Percentiles rank a stretch among this genome's conserved stretches.
phyloP scores from a whole-genome alignment of 2,888 invertebrate species.

The Tupiocoris notatus region DNA sequence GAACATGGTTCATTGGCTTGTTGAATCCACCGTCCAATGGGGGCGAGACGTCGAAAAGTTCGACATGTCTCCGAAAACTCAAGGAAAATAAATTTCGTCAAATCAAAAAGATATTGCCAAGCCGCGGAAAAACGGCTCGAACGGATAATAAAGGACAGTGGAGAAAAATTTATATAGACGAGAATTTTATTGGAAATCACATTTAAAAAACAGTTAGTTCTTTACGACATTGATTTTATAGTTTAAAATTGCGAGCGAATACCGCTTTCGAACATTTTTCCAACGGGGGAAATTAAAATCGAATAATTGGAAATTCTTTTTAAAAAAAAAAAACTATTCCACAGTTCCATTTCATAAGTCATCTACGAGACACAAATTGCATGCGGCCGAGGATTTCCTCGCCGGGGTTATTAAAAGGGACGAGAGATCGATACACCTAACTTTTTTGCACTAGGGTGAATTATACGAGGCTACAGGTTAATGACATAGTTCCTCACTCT shows the following conservation, averaged over 20 bases:
- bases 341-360: neutral
- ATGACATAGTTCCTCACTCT: constrained; percentile 37
- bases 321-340: too few relatives aligned
- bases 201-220: too few relatives aligned
- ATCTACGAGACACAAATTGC: neutral
- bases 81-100: neutral
- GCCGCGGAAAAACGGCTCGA: too few relatives aligned
- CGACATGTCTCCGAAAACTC: constrained; percentile 3
- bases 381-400: neutral
- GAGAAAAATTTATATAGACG: constrained; percentile 7
- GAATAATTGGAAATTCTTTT: too few relatives aligned
- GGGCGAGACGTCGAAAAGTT: constrained; percentile 3
- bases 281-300: too few relatives aligned
- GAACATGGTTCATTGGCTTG: constrained; percentile 9
- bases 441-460: neutral
- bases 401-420: neutral
- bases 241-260: too few relatives aligned
- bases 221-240: too few relatives aligned
- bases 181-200: too few relatives aligned
- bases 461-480: constrained; percentile 35
- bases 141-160: constrained; percentile 31
- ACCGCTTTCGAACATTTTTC: too few relatives aligned
- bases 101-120: constrained; percentile 5
- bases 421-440: constrained; percentile 9
- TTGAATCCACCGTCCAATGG: constrained; percentile 32